phyloP scores from a whole-genome alignment of 2,888 invertebrate species.

The Arctia plantaginis region DNA sequence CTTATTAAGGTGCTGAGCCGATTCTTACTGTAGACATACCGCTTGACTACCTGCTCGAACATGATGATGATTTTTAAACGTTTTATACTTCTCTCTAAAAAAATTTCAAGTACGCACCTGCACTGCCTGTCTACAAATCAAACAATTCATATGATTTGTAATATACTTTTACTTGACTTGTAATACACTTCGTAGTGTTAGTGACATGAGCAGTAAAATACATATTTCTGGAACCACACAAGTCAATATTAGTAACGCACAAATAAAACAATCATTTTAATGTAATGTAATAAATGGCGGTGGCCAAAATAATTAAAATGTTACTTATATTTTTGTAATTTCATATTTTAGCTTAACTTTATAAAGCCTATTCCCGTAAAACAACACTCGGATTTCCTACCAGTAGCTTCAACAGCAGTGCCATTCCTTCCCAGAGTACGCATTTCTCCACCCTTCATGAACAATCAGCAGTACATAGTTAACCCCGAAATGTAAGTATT shows the following conservation, averaged over 20 bases:
- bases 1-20: no score
- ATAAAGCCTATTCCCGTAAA: not conserved
- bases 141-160: not conserved
- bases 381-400: not conserved
- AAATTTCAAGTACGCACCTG: not conserved
- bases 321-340: not conserved
- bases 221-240: not conserved
- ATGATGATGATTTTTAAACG: not conserved
- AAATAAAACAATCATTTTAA: not conserved
- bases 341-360: constrained; percentile 8
- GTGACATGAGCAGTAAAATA: not conserved
- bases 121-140: not conserved
- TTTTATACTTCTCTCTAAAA: not conserved
- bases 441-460: not conserved
- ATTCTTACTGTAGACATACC: not conserved
- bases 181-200: not conserved
- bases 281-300: not conserved
- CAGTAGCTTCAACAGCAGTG: not conserved
- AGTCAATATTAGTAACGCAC: not conserved
- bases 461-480: constrained; percentile 4
- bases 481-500: constrained; percentile 10
- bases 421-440: not conserved
- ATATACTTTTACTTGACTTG: not conserved
- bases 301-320: not conserved
- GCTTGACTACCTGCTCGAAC: not conserved